Base-by-base conservation (phyloP, 2,888 invertebrate species). In the Platycnemis pennipes region DNA sequence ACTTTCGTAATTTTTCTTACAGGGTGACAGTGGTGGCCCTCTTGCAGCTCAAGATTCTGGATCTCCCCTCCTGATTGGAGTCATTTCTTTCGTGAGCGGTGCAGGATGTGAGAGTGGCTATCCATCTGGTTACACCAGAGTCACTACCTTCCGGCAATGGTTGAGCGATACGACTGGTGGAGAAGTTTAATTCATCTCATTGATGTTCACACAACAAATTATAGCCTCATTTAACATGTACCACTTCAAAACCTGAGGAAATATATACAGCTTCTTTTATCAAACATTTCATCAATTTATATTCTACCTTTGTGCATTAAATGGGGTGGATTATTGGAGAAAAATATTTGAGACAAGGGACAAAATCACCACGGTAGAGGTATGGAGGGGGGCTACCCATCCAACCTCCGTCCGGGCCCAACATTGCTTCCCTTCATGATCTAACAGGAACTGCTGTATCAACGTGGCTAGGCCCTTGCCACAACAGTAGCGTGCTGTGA, bases 11-110 rank as follows among this genome's bases (percentile, higher is more conserved):
- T 16, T 91, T 86, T 94, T 94, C 22, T 95, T 95, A 49, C 94
- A 96, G 96, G 96, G 96, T 85, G 96, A 96, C 95, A 95, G 95
- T 94, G 96, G 96, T 94, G 96, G 96, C 42, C 96, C 96, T 26
- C 95, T 96, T 37, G 95, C 96, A 26, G 31, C 94, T 13, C 49
- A 42, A 56, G 94, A 94, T 26, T 94, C 77, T 31, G 95, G 95
- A 13, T 87, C 85, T 49, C 56, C 94, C 69, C 95, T 94, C 49
- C 96, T 95, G 86, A 95, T 96, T 49, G 96, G 96, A 69, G 95
- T 96, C 69, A 95, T 96, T 26, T 96, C 95, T 94, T 96, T 96
- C 94, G 95, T 95, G 37, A 95, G 95, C 45, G 77, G 86, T 42
- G 46, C 49, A n/a, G 96, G 96, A 8, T 96, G 96, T 94, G 95